Evolutionary conservation across 2,797 vertebrate genomes (phyloP), one percentile per base, ranked within the genome.

Genomic region (Lemur catta): DNA sequence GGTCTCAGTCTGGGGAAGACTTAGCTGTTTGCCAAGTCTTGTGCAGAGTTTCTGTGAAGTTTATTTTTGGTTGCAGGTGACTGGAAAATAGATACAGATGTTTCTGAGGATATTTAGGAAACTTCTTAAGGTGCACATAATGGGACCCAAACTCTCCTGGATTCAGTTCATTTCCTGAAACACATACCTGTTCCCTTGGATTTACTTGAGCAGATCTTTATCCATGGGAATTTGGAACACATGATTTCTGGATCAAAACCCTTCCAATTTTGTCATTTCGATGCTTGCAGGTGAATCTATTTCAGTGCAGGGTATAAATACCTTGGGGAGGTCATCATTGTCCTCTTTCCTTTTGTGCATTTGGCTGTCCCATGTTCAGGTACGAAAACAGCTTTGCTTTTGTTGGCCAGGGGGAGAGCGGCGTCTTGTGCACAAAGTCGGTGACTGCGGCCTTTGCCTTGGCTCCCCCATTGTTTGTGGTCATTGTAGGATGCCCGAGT

Each of bases 261-360:
- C 4, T 46, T 72, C 22, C 18, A 30, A 22, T 41, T 35, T 24
- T 18, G 20, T 67, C 41, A 4, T 35, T 94, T 5, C 18, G 50
- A 3, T 71, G 2, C 46, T 41, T 26, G 2, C 0, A 4, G 65
- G 6, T 11, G 26, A 6, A 35, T 41, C 72, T 59, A 0, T 63
- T 67, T 67, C 1, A 41, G 69, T 38, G 6, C 35, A n/a, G 7
- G 52, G 35, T 52, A 0, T 24, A 20, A 24, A 13, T 24, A 11
- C 12, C 28, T 38, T 46, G 0, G 0, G 74, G 48, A 38, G 46
- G 79, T 55, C 6, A 12, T 50, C 17, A 6, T 30, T 7, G 11
- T 33, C 46, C 7, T 22, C 81, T 48, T 52, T 48, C 69, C 35
- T 65, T 8, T 15, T 20, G 30, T 18, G 35, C 30, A 0, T 28